Conservation (phyloP, 2,113 vertebrate genomes). For the Trichechus manatus region DNA sequence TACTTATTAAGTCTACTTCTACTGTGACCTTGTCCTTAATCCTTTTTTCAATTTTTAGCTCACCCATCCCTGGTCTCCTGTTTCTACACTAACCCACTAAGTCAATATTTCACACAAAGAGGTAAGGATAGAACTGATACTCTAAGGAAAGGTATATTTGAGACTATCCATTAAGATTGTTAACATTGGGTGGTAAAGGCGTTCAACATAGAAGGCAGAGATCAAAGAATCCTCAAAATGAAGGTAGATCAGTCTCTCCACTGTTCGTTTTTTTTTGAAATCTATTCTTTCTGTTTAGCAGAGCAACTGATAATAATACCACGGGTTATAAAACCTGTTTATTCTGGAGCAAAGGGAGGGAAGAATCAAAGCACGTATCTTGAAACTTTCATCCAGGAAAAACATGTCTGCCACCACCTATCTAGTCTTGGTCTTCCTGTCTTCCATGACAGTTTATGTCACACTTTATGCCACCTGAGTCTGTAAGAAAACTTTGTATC, state of each 20-base stretch:
- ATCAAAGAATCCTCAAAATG: background rate
- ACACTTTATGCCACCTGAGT: background rate
- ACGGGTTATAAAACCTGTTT: background rate
- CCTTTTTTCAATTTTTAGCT: background rate
- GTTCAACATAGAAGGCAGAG: background rate
- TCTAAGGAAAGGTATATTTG: background rate
- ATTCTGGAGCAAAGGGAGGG: background rate
- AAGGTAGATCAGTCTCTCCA: background rate
- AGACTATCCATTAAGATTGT: background rate
- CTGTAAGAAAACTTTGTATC: fast-evolving
- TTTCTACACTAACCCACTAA: background rate
- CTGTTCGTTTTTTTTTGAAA: background rate
- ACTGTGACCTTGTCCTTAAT: background rate
- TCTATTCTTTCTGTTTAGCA: background rate
- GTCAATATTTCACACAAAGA: background rate
- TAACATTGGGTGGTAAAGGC: fast-evolving
- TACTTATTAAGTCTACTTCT: background rate
- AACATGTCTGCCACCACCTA: fast-evolving
- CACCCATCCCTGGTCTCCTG: background rate
- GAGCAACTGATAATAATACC: background rate
- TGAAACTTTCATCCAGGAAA: no score
- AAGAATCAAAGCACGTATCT: background rate
- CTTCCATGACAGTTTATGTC: background rate
- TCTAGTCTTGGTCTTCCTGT: background rate
- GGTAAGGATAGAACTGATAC: fast-evolving